These are phyloP conservation scores for Coturnix japonica DNA, from an alignment of 2,113 vertebrate genomes.

Conservation along the genomic window DNA sequence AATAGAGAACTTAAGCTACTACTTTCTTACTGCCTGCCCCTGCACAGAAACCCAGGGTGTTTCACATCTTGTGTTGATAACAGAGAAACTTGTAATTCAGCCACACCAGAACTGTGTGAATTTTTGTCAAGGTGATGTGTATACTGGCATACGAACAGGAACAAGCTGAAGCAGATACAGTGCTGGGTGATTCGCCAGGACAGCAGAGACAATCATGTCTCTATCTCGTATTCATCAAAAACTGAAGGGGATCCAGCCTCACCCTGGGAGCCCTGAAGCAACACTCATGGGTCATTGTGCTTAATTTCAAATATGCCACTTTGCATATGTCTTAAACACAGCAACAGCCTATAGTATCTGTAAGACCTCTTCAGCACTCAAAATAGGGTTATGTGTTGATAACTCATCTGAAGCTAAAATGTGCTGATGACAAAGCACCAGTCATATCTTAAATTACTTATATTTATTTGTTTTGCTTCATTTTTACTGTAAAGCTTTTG, in stretches of 20 bases:
- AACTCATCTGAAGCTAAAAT: background rate
- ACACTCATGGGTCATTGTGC: background rate
- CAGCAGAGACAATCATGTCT: background rate
- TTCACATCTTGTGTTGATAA: background rate
- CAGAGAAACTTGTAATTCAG: background rate
- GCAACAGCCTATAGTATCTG: background rate
- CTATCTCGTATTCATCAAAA: background rate
- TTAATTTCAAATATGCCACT: background rate
- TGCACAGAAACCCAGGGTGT: background rate
- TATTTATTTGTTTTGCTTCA: background rate
- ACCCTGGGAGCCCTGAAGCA: background rate
- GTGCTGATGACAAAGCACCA: background rate
- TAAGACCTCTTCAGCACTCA: background rate
- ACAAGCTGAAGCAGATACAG: background rate
- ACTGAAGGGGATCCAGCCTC: background rate
- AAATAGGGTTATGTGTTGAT: background rate
- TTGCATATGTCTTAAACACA: background rate
- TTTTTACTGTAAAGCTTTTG: fast-evolving
- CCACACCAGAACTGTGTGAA: background rate
- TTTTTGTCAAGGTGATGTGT: background rate
- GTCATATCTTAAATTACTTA: background rate
- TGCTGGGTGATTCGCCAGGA: fast-evolving
- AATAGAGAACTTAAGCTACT: background rate
- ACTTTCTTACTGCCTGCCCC: background rate
- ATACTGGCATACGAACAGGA: background rate